Base-by-base conservation (phyloP, 2,888 invertebrate species). In the Eupithecia abbreviata region DNA sequence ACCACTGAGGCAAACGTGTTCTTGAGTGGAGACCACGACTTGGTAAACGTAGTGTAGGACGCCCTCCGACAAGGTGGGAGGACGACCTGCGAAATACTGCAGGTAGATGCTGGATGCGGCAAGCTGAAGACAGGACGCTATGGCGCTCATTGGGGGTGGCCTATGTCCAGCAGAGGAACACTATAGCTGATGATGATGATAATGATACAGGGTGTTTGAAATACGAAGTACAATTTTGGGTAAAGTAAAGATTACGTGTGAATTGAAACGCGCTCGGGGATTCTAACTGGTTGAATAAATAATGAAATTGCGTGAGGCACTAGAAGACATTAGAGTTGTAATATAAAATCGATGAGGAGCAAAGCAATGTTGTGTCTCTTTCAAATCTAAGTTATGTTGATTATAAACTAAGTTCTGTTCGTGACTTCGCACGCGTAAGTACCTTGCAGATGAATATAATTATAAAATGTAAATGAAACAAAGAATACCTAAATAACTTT, bases 141-240 rank as follows among this genome's bases (percentile, higher is more conserved):
- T 30, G 30, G 30, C 30, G 30, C 30, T 30, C 30, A 30, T 30
- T 30, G 30, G 30, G 30, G 30, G 30, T 1, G 30, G 30, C 30
- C 30, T 30, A 30, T 30, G 30, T 1, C 30, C 30, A 30, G 30
- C 30, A 30, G 30, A 30, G 30, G 30, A 30, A 30, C 1, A 30
- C 30, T 30, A 30, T 30, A 30, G 30, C 30, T 30, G 30, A 30
- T 30, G 30, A 30, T 30, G 30, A 30, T 30, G 30, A 30, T 30
- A 1, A 30, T 30, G 30, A 30, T 30, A 30, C 30, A 75, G 70
- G 73, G 58, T 77, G 75, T 71, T 69, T 15, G 18, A 15, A n/a
- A 45, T 18, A 69, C 43, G 41, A 66, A 66, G 66, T 66, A 15
- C 2, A 15, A 30, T 18, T 47, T 69, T 12, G 68, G 45, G 42